Conservation (phyloP, 2,888 invertebrate genomes). For the Oscheius sp. region DNA sequence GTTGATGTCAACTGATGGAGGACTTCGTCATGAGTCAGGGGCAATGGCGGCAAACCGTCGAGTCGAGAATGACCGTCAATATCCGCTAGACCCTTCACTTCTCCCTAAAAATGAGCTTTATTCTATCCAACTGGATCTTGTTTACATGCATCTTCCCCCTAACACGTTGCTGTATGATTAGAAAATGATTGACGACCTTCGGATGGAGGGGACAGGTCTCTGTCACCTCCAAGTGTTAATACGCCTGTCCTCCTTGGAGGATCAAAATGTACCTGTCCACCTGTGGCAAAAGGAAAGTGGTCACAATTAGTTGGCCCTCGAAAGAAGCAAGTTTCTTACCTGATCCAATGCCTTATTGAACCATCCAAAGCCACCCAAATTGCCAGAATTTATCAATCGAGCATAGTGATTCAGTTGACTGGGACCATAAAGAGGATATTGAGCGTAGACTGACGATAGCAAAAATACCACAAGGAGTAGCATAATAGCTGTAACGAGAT, state of each 20-base stretch:
- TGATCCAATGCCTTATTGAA: conserved; percentile 28
- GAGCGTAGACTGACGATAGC: neutral
- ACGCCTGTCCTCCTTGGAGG: neutral
- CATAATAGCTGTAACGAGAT: conserved; percentile 9
- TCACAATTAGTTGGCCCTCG: neutral
- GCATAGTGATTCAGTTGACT: conserved; percentile 38
- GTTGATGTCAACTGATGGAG: conserved; percentile 32
- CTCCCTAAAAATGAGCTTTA: conserved; percentile 19
- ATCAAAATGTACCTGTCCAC: neutral
- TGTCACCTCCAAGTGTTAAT: neutral
- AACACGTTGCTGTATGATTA: neutral
- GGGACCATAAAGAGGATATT: conserved; percentile 31
- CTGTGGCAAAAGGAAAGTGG: neutral
- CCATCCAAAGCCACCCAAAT: conserved; percentile 36
- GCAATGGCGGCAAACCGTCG: conserved; percentile 30
- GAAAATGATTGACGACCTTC: neutral
- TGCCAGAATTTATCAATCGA: conserved; percentile 33
- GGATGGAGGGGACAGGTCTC: neutral
- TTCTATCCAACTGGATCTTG: neutral
- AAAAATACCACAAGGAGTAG: conserved; percentile 25
- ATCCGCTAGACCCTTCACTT: conserved; percentile 19
- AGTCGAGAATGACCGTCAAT: conserved; percentile 19
- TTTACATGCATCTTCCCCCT: no score
- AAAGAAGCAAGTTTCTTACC: conserved; percentile 29
- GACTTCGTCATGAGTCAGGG: conserved; percentile 35